These are phyloP conservation scores for Spinus olivaceus DNA, from an alignment of 2,797 vertebrate species.

Conservation along the genomic window DNA sequence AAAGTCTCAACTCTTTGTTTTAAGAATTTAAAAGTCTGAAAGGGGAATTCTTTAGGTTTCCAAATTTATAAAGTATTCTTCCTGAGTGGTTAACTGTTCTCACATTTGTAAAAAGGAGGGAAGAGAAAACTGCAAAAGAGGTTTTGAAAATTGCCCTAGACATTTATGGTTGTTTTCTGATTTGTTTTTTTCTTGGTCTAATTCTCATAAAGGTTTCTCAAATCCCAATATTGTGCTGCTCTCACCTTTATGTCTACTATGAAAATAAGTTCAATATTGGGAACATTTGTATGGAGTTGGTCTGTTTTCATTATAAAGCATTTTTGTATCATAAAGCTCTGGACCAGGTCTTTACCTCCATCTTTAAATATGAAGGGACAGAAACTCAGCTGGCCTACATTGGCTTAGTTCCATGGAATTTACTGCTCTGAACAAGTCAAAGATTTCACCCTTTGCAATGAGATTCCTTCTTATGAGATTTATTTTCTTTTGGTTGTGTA, in stretches of 20 bases:
- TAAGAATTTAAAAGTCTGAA: background rate
- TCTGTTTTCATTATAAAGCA: background rate
- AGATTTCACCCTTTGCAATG: background rate
- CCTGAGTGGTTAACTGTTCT: conserved; percentile 66
- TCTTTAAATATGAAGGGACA: background rate
- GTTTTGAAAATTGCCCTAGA: conserved; percentile 43
- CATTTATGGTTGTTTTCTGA: background rate
- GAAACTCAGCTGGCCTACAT: background rate
- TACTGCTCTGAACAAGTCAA: background rate
- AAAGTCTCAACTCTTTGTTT: conserved; percentile 30
- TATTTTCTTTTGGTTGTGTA: background rate
- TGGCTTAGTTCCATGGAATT: background rate
- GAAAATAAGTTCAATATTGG: background rate
- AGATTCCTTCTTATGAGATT: background rate
- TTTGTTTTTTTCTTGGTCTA: conserved; percentile 11
- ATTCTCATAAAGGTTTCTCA: conserved; percentile 39
- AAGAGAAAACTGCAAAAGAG: conserved; percentile 45
- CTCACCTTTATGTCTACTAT: background rate
- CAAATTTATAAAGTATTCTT: conserved; percentile 62
- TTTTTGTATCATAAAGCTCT: background rate
- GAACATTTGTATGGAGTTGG: background rate
- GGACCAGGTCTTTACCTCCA: background rate
- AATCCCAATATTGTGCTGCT: background rate
- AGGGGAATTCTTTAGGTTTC: conserved; percentile 58
- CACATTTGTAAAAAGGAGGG: conserved; percentile 50